Conservation (phyloP, 2,888 invertebrate genomes). For the Agonum fuliginosum region DNA sequence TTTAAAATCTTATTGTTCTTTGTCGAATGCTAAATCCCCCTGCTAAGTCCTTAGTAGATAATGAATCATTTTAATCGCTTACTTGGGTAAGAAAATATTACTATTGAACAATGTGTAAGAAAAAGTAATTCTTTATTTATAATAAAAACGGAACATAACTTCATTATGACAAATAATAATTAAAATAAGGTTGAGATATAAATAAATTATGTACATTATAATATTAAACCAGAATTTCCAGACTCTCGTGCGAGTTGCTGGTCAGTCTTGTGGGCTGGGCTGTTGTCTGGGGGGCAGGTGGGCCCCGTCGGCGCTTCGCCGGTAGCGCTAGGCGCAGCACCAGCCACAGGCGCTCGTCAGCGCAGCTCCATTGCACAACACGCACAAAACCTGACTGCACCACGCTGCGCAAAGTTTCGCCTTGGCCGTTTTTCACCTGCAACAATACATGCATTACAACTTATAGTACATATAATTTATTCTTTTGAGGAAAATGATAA, state of each 20-base stretch:
- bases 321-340: slow-evolving; percentile 79
- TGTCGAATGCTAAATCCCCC: too few species aligned
- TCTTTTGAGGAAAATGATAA: too few species aligned
- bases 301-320: slow-evolving; percentile 68
- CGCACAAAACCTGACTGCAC: slow-evolving; percentile 68
- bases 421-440: slow-evolving; percentile 70
- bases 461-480: background rate
- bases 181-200: slow-evolving; percentile 34
- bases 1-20: too few species aligned
- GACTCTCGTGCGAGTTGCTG: slow-evolving; percentile 67
- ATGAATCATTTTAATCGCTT: too few species aligned
- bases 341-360: slow-evolving; percentile 80
- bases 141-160: slow-evolving; percentile 50
- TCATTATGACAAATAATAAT: slow-evolving; percentile 38
- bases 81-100: background rate
- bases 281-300: background rate
- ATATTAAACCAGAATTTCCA: slow-evolving; percentile 66
- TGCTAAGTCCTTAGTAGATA: too few species aligned
- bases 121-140: slow-evolving; percentile 55
- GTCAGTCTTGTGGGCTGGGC: slow-evolving; percentile 67
- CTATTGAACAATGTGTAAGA: slow-evolving; percentile 2
- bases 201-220: slow-evolving; percentile 55
- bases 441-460: slow-evolving; percentile 53
- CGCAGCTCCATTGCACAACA: slow-evolving; percentile 10
- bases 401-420: slow-evolving; percentile 74